Evolutionary conservation across 2,888 invertebrate species (phyloP).

Genomic region (Pseudococcus viburni): DNA sequence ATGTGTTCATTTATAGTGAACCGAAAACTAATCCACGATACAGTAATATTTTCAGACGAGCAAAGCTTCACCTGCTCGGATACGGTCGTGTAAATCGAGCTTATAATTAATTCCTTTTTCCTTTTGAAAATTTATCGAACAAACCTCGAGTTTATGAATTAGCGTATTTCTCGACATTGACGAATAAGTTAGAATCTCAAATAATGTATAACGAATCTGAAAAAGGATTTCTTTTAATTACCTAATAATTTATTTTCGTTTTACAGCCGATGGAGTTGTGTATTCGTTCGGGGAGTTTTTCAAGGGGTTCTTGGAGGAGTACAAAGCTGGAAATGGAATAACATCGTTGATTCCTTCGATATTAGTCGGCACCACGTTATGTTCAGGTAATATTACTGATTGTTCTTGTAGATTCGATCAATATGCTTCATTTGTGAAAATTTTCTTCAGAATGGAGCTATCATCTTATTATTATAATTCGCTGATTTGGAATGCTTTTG

Average conservation of each 20-base stretch:
- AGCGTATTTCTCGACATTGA: constrained; percentile 12
- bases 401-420: no score
- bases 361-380: constrained; percentile 94
- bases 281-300: constrained; percentile 98
- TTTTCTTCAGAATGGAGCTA: neutral
- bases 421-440: neutral
- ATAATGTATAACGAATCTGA: neutral
- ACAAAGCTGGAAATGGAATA: constrained; percentile 85
- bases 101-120: neutral
- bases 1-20: neutral
- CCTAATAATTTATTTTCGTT: constrained; percentile 59
- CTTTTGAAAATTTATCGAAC: constrained; percentile 5
- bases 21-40: neutral
- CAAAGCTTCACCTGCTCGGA: neutral
- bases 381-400: constrained; percentile 82
- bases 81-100: neutral
- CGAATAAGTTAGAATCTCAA: neutral
- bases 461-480: neutral
- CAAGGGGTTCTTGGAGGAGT: constrained; percentile 87
- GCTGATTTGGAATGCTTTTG: neutral
- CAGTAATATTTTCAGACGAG: neutral
- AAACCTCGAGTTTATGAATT: neutral
- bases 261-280: constrained; percentile 96
- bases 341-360: constrained; percentile 96
- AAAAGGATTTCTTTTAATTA: neutral